Evolutionary conservation across 2,113 vertebrate species (phyloP), one percentile per base, ranked within the genome.

Genomic region (Podarcis cretensis): DNA sequence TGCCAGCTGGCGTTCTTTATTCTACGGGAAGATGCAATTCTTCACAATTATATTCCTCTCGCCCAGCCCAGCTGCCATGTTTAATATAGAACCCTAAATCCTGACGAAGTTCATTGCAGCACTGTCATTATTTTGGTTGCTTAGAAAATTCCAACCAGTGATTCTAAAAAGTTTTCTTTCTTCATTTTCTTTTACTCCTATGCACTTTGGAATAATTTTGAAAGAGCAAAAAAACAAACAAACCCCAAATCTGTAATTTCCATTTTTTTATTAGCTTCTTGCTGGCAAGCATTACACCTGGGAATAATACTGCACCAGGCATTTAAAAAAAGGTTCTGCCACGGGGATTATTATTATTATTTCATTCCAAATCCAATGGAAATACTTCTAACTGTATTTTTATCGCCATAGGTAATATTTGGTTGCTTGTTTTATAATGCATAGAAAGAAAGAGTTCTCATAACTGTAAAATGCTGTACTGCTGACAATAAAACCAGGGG

Each of bases 351-450:
- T 48, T 48, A 92, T 95, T 77, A 92, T 95, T 77, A 96, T 96
- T 96, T 94, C 92, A 96, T 94, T 96, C 96, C 94, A 94, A 96
- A 95, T 96, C 93, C 96, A 97, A 95, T 97, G 96, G 96, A 97
- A 97, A 96, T 97, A 97, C 95, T 96, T 97, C 95, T 96, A 97
- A 94, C 96, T 89, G 87, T 94, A 97, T 96, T 96, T 96, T 96
- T 95, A 96, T 96, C 96, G 96, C 95, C 97, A 96, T 95, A 96
- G 95, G 94, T 94, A 94, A 87, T 97, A 97, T 97, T 97, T 97
- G 97, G 96, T 97, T 96, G 95, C 94, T 97, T 97, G 96, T 97
- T 96, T 97, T 97, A 96, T 97, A 83, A 97, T 97, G 97, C 97
- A 97, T 97, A 97, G 96, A 96, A 54, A 95, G 92, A 96, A 97